Evolutionary conservation across 2,888 invertebrate genomes (phyloP), one percentile per base, ranked within the genome.

Genomic region (Abrostola triplasia): DNA sequence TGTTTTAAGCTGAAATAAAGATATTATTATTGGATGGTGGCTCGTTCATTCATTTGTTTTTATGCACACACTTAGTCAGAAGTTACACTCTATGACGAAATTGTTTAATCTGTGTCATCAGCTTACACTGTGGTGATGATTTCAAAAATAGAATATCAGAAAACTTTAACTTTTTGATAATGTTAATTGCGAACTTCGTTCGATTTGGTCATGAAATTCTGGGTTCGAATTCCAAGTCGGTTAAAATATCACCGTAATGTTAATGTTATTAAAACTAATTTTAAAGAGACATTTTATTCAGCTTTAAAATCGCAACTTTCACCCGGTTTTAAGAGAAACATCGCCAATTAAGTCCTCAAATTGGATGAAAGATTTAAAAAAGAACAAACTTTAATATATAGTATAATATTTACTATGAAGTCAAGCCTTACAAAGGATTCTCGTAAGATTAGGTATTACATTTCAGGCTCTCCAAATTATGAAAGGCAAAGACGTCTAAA

Each of bases 31-130:
- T 44, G 41, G 24, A 42, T 44, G 51, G 40, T 53, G 59, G 54
- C 36, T 62, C 24, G 24, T 50, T 63, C 62, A 66, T 69, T 69
- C 57, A 66, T 37, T 44, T 13, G 55, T 62, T 63, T 63, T 62
- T 62, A 48, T 65, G 51, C 53, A 35, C 48, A 49, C 10, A 11
- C 41, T 64, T 36, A 64, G 40, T 67, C 60, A 49, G 36, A n/a
- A 9, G 41, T 42, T 37, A 50, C n/a, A 41, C 47, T 38, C 1
- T 35, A 40, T 55, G 54, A 54, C 53, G 36, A 9, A 48, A 49
- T 42, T 59, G 24, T 51, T 56, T 50, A 13, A 51, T 42, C 52
- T 56, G 13, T 52, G 9, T 54, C 38, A 53, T 40, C 48, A 49
- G 49, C 42, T 36, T 12, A 40, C 12, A 7, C 36, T 48, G 11